Evolutionary conservation across 2,888 invertebrate species (phyloP), one percentile per base, ranked within the genome.

Genomic region (Drosophila imparisetae): DNA sequence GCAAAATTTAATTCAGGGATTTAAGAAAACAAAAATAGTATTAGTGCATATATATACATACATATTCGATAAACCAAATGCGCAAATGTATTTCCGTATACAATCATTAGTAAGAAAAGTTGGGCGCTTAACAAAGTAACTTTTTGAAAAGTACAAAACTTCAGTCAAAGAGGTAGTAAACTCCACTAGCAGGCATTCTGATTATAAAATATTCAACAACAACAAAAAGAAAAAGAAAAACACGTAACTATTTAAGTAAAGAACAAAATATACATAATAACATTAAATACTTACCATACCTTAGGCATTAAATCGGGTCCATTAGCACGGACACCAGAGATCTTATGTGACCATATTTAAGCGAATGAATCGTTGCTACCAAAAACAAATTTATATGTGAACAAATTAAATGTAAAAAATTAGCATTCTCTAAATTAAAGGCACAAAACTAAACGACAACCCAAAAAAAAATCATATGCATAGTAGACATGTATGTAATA

Each of bases 1-100:
- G 89, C 92, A 91, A 92, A 91, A 91, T 91, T 91, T 62, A 60
- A 89, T 91, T 91, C 91, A 91, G 91, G 91, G 91, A 91, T 91
- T 91, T 85, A 68, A 68, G 42, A 66, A 45, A 75, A 57, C n/a
- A 30, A 36, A 66, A 55, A 38, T 76, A 72, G 70, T 72, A 66
- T 74, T 74, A 86, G 62, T 72, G 66, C 69, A 71, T 69, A 67
- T 69, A 67, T 68, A 69, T 66, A 71, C 27, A 54, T 36, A 36
- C 27, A 54, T 27, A 27, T 62, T 70, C 78, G 67, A 73, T 78
- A 54, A 75, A 77, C 60, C 21, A 79, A 74, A 40, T 27, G 49
- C 42, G 38, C 72, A 70, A 52, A 32, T 57, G 27, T 52, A 40
- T 34, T 45, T 49, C 59, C 34, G 21, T 53, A 53, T 53, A 42